Evolutionary conservation across 2,113 vertebrate genomes (phyloP).

Genomic region (Porphyrio hochstetteri): DNA sequence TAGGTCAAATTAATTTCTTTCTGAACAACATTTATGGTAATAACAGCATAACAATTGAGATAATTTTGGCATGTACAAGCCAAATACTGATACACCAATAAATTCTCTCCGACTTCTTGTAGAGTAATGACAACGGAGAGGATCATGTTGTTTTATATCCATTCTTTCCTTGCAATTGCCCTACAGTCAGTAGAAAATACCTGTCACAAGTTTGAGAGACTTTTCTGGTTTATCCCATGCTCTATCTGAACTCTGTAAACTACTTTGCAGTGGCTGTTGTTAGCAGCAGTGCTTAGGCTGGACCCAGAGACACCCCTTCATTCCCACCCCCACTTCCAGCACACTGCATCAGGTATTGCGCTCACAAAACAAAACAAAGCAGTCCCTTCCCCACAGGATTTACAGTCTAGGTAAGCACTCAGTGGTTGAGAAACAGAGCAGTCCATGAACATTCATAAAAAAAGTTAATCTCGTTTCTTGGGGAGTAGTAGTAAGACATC

Average conservation of each 20-base stretch:
- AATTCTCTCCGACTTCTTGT: neutral
- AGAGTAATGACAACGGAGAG: neutral
- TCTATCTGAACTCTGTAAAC: neutral
- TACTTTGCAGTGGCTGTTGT: neutral
- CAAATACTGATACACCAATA: neutral
- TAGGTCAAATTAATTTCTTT: neutral
- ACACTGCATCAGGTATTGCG: neutral
- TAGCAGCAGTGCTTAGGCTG: neutral
- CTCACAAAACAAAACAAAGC: neutral
- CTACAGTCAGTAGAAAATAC: neutral
- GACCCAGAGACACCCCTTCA: neutral
- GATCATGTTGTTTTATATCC: neutral
- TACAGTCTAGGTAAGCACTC: neutral
- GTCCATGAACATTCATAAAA: neutral
- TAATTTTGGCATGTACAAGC: fast-evolving
- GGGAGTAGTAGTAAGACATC: neutral
- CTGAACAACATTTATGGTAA: neutral
- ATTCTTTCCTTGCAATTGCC: neutral
- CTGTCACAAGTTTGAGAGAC: neutral
- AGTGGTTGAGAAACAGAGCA: neutral
- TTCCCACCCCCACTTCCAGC: neutral
- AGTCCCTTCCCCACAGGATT: neutral
- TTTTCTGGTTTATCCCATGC: neutral
- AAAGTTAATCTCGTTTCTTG: neutral
- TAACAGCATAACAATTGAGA: neutral